Conservation (phyloP, 2,888 invertebrate species). For the Polydesmus complanatus region DNA sequence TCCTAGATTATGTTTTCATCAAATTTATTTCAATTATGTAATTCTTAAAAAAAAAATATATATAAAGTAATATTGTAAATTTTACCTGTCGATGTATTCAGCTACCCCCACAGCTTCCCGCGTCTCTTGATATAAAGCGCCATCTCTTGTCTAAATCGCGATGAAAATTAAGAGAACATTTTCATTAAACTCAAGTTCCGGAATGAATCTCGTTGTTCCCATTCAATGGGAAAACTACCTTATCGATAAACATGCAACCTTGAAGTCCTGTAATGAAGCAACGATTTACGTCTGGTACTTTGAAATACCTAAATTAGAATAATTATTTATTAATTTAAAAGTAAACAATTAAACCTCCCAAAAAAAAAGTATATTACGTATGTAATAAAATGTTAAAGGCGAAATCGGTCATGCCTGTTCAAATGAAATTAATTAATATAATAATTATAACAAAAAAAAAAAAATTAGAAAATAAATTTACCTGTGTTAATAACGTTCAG, state of each 20-base stretch:
- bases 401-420: slow-evolving; percentile 22
- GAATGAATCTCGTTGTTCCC: not conserved
- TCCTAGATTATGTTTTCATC: slow-evolving; percentile 23
- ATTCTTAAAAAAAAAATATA: not conserved
- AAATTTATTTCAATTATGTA: not conserved
- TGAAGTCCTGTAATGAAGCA: slow-evolving; percentile 86
- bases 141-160: slow-evolving; percentile 55
- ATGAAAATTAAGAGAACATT: not conserved
- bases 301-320: too few species aligned
- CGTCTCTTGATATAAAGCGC: slow-evolving; percentile 73
- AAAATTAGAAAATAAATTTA: slow-evolving; percentile 45
- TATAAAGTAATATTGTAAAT: not conserved
- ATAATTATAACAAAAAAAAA: not conserved
- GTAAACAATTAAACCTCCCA: too few species aligned
- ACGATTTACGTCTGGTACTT: slow-evolving; percentile 82
- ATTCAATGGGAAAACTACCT: slow-evolving; percentile 26
- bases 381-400: slow-evolving; percentile 78
- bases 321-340: too few species aligned
- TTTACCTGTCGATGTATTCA: slow-evolving; percentile 68
- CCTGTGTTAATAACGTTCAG: slow-evolving; percentile 88
- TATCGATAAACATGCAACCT: slow-evolving; percentile 74
- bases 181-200: not conserved
- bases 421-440: not conserved
- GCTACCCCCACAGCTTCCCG: slow-evolving; percentile 77
- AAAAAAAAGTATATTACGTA: too few species aligned